Conservation (phyloP, 2,113 vertebrate genomes). For the Martes martes region DNA sequence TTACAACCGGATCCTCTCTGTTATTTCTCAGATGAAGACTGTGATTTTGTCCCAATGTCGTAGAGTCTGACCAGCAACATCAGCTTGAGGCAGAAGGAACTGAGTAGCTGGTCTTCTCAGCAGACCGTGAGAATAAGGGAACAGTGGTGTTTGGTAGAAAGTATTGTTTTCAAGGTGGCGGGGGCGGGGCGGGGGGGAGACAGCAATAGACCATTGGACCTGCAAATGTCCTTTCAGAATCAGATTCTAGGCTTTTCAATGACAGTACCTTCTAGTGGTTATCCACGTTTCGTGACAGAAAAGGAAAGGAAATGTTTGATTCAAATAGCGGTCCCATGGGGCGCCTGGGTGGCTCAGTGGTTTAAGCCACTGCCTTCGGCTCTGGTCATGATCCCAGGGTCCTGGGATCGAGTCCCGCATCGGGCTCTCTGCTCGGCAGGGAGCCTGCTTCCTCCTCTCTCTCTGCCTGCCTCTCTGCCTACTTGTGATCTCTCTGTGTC, state of each 20-base stretch:
- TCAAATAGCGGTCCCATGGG: background rate
- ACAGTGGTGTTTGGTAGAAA: accelerated
- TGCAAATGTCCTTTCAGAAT: background rate
- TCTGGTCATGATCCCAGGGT: too few species aligned
- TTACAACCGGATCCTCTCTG: background rate
- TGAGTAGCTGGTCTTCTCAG: background rate
- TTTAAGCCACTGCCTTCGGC: too few species aligned
- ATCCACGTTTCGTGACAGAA: background rate
- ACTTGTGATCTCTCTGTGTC: too few species aligned
- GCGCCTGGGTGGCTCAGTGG: too few species aligned
- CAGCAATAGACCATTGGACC: background rate
- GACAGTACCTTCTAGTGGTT: background rate
- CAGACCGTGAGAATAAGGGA: background rate
- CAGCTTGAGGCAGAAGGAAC: background rate
- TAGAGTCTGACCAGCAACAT: background rate
- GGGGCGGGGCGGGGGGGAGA: accelerated
- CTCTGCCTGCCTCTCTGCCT: too few species aligned
- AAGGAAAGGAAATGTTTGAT: background rate
- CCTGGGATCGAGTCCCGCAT: too few species aligned
- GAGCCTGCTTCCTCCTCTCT: too few species aligned
- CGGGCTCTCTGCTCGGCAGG: too few species aligned
- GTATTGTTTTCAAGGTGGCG: background rate
- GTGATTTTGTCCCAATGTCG: background rate
- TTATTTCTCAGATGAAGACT: background rate
- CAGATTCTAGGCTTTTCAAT: background rate